Evolutionary conservation across 1,140 invertebrate genomes (phyloP).

Genomic region (Thrips palmi): DNA sequence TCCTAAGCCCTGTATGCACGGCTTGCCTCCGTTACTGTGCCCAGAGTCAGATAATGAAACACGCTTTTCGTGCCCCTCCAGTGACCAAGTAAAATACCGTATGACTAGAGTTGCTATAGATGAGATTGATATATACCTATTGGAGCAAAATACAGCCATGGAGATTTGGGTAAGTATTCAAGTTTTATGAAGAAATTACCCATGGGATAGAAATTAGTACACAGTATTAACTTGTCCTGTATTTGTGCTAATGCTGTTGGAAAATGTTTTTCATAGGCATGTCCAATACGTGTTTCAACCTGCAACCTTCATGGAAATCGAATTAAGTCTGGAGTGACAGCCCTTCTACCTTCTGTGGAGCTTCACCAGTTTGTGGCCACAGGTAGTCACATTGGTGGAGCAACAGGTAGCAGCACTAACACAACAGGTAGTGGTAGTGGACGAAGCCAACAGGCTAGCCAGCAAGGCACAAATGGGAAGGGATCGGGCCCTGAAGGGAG

Average conservation of each 20-base stretch:
- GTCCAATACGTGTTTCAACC: constrained; percentile 68
- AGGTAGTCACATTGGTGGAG: constrained; percentile 19
- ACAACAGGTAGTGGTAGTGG: constrained; percentile 30
- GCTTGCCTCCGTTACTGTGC: constrained; percentile 55
- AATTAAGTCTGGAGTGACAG: constrained; percentile 78
- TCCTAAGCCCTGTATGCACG: constrained; percentile 70
- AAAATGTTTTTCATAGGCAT: constrained; percentile 31
- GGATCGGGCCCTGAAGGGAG: constrained; percentile 23
- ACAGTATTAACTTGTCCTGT: not conserved
- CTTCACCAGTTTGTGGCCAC: constrained; percentile 49
- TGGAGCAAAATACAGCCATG: constrained; percentile 72
- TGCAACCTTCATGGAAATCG: constrained; percentile 88
- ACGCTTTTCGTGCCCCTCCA: constrained; percentile 47
- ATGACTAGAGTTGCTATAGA: constrained; percentile 85
- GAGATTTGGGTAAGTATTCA: constrained; percentile 52
- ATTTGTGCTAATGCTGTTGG: constrained; percentile 3
- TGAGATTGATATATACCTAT: constrained; percentile 74
- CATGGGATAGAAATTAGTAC: not conserved
- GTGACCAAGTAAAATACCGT: constrained; percentile 86
- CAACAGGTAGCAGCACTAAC: constrained; percentile 30
- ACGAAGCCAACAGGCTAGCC: constrained; percentile 4
- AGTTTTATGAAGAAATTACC: not conserved
- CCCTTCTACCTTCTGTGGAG: constrained; percentile 58
- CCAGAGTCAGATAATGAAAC: constrained; percentile 46
- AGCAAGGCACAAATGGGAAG: constrained; percentile 5